A percentile compares a stretch with the other conserved stretches of the same genome.
phyloP scores from a whole-genome alignment of 2,888 invertebrate species.

The Notodromas monacha region DNA sequence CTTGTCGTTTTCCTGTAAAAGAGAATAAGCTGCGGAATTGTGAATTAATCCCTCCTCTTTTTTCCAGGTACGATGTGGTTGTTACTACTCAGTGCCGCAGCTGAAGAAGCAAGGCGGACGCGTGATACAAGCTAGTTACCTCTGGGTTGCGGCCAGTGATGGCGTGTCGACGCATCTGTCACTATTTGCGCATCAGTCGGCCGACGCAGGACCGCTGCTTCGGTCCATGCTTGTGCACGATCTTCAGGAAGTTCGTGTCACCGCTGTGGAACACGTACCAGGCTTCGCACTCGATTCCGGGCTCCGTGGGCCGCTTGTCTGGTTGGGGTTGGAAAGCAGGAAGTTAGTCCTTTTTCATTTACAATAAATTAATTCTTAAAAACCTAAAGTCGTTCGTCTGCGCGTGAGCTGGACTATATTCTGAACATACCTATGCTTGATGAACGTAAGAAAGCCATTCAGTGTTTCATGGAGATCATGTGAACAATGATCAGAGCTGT shows the following conservation, averaged over 20 bases:
- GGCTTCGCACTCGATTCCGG: conserved; percentile 17
- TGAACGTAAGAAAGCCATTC: too few relatives aligned
- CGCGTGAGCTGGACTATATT: too few relatives aligned
- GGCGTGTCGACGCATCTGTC: conserved; percentile 26
- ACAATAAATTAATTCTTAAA: too few relatives aligned
- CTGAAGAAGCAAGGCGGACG: conserved; percentile 21
- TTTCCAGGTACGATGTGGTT: conserved; percentile 50
- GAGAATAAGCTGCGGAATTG: too few relatives aligned
- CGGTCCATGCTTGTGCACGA: conserved; percentile 6
- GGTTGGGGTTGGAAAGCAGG: conserved; percentile 63
- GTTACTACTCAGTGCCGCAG: conserved; percentile 32
- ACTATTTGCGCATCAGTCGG: conserved; percentile 33
- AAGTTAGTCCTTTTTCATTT: conserved; percentile 16
- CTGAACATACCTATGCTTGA: too few relatives aligned
- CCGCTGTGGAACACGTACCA: conserved; percentile 51
- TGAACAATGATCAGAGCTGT: too few relatives aligned
- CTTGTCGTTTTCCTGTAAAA: too few relatives aligned
- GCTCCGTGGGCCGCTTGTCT: conserved; percentile 24
- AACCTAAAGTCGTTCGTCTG: too few relatives aligned
- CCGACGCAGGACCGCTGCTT: conserved; percentile 20
- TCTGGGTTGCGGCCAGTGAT: conserved; percentile 66
- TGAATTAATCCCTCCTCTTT: neutral
- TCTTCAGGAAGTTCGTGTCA: conserved; percentile 36
- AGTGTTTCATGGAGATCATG: too few relatives aligned
- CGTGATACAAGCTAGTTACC: conserved; percentile 30